These are phyloP conservation scores for Hirtodrosophila histrioides DNA, from an alignment of 2,888 invertebrate species.

Conservation along the genomic window DNA sequence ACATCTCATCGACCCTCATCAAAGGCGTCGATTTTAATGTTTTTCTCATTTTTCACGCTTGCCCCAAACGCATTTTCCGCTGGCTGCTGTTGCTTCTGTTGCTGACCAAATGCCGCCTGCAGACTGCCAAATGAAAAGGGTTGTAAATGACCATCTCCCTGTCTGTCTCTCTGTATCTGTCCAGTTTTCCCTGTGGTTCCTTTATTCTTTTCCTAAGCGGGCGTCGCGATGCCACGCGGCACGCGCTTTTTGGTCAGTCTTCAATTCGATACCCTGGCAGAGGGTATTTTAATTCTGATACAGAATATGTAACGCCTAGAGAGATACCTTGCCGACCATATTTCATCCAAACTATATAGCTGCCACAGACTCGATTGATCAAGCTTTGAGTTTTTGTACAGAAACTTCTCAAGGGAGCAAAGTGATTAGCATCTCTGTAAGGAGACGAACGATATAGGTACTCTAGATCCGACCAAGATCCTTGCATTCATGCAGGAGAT, in stretches of 20 bases:
- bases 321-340: too few species aligned
- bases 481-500: too few species aligned
- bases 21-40: conserved; percentile 71
- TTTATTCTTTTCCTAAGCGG: conserved; percentile 9
- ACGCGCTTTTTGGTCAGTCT: conserved; percentile 58
- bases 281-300: too few species aligned
- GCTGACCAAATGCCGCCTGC: conserved; percentile 55
- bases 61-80: conserved; percentile 53
- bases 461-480: too few species aligned
- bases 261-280: not conserved
- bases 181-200: not conserved
- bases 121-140: conserved; percentile 37
- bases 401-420: too few species aligned
- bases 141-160: conserved; percentile 35
- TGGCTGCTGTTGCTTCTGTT: conserved; percentile 18
- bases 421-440: too few species aligned
- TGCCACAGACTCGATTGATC: too few species aligned
- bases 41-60: conserved; percentile 70
- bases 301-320: too few species aligned
- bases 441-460: too few species aligned
- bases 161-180: conserved; percentile 1
- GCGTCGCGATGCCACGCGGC: conserved; percentile 42
- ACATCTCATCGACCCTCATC: conserved; percentile 75
- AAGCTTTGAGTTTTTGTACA: too few species aligned
- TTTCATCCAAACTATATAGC: too few species aligned